These are phyloP conservation scores for Acanthurus leucopareius DNA, from an alignment of 2,797 vertebrate species.

Conservation along the genomic window DNA sequence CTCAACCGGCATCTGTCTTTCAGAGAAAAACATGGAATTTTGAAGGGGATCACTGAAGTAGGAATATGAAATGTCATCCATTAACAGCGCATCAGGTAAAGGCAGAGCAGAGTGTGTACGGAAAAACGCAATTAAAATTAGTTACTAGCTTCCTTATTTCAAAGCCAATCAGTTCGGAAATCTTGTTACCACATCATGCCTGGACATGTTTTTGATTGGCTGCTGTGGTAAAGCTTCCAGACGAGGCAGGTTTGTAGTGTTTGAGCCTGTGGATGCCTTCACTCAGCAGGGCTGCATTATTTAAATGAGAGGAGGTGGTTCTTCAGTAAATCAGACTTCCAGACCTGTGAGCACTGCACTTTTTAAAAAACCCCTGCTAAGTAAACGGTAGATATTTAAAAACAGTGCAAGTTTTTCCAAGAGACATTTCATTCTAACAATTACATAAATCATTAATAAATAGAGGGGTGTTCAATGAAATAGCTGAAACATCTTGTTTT, in stretches of 20 bases:
- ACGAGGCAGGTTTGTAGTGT: conserved; percentile 43
- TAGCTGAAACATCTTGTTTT: background rate
- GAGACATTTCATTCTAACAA: conserved; percentile 28
- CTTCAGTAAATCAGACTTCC: conserved; percentile 25
- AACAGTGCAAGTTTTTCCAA: conserved; percentile 17
- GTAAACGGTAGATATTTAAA: conserved; percentile 42
- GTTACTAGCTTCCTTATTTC: background rate
- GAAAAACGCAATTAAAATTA: background rate
- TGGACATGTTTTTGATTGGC: conserved; percentile 34
- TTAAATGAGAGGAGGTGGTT: conserved; percentile 47
- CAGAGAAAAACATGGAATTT: conserved; percentile 29
- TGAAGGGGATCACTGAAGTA: conserved; percentile 10
- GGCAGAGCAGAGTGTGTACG: background rate
- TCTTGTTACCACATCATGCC: background rate
- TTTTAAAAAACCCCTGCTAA: conserved; percentile 26
- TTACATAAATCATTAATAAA: conserved; percentile 17
- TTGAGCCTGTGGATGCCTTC: conserved; percentile 50
- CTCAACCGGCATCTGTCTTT: conserved; percentile 73
- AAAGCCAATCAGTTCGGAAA: background rate
- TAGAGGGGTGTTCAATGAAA: conserved; percentile 11
- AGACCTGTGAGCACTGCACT: conserved; percentile 22
- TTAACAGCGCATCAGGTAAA: conserved; percentile 2
- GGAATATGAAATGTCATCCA: conserved; percentile 14
- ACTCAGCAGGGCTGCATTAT: conserved; percentile 60
- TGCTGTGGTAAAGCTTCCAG: conserved; percentile 47